These are phyloP conservation scores for Mythimna pallens DNA, from an alignment of 2,888 invertebrate genomes.

Conservation along the genomic window DNA sequence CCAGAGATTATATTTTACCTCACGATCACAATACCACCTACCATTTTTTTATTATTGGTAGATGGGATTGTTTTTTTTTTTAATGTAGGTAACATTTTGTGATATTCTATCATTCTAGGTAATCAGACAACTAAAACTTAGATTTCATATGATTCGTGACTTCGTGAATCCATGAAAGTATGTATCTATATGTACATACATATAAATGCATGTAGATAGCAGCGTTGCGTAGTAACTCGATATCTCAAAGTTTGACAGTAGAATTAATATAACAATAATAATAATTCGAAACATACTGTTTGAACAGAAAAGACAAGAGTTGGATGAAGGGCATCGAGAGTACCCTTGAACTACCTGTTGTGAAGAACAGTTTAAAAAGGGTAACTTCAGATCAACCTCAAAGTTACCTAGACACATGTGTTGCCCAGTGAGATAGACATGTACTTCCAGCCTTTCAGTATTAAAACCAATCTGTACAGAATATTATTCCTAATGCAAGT, in stretches of 20 bases:
- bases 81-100: not conserved
- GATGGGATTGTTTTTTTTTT: too few relatives aligned
- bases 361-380: not conserved
- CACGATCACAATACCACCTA: not conserved
- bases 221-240: not conserved
- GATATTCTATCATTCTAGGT: not conserved
- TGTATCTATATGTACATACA: too few relatives aligned
- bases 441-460: not conserved
- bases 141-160: too few relatives aligned
- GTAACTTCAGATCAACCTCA: not conserved
- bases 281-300: constrained; percentile 19
- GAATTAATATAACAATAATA: not conserved
- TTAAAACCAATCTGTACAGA: not conserved
- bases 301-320: constrained; percentile 9
- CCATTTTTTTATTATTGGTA: too few relatives aligned
- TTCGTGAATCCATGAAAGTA: too few relatives aligned
- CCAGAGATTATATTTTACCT: not conserved
- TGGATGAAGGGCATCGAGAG: not conserved
- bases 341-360: not conserved
- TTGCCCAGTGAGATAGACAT: constrained; percentile 11
- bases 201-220: not conserved
- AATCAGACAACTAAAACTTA: not conserved
- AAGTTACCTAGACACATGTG: not conserved
- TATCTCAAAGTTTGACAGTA: not conserved
- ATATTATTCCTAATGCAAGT: not conserved